Conservation (phyloP, 2,113 vertebrate genomes). For the Hippotragus niger region DNA sequence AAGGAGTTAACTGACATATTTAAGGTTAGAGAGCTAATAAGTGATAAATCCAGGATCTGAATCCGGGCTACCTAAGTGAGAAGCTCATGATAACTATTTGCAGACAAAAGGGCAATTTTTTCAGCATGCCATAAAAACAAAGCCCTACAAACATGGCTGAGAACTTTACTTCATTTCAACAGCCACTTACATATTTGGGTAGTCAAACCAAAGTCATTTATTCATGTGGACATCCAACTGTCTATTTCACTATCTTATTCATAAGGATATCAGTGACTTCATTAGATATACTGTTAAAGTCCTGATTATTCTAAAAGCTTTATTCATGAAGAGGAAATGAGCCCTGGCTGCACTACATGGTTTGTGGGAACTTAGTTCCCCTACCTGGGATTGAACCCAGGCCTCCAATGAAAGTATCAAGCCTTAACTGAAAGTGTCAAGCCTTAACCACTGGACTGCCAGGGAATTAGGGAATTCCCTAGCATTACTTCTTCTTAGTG, state of each 20-base stretch:
- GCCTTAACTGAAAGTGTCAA: not conserved
- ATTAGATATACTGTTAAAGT: constrained; percentile 9
- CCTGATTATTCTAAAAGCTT: not conserved
- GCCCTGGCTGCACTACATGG: not conserved
- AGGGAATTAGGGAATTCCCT: not conserved
- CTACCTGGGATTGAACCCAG: not conserved
- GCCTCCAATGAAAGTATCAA: not conserved
- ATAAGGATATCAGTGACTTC: not conserved
- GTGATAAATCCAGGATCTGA: not conserved
- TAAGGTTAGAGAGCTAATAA: not conserved
- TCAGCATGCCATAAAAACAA: not conserved
- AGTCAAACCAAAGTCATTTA: not conserved
- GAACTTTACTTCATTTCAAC: not conserved
- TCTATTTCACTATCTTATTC: constrained; percentile 8
- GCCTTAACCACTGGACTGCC: not conserved
- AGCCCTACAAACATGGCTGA: not conserved
- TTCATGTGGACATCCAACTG: not conserved
- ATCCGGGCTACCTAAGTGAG: not conserved
- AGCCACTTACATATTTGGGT: not conserved
- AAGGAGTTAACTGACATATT: not conserved
- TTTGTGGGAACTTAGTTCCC: not conserved
- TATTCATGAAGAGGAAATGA: constrained; percentile 40
- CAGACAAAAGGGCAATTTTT: not conserved
- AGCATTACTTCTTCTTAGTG: not conserved
- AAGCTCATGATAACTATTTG: constrained; percentile 5